Percentiles rank a stretch among this genome's conserved stretches.
These are phyloP conservation scores for Rhamnusium bicolor DNA, from an alignment of 2,888 invertebrate genomes.

Conservation along the genomic window DNA sequence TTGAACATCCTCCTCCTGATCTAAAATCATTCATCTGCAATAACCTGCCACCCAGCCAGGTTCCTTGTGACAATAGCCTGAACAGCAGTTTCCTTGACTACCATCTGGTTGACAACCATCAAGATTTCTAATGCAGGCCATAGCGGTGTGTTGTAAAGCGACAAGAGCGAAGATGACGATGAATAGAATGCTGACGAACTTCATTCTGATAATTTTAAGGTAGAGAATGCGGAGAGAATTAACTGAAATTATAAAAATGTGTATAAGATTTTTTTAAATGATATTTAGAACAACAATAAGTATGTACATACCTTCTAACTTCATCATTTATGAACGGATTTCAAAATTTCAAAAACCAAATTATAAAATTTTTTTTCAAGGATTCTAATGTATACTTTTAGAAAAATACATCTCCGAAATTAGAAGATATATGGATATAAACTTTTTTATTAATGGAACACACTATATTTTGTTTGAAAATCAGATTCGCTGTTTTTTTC, in stretches of 20 bases:
- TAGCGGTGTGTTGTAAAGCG: background rate
- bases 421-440: too few species aligned
- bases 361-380: too few species aligned
- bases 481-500: too few species aligned
- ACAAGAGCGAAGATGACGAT: slow-evolving; percentile 9
- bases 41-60: slow-evolving; percentile 13
- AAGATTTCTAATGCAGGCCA: background rate
- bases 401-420: too few species aligned
- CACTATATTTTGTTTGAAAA: too few species aligned
- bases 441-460: too few species aligned
- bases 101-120: slow-evolving; percentile 12
- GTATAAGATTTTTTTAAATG: background rate
- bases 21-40: background rate
- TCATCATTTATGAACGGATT: too few species aligned
- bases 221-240: background rate
- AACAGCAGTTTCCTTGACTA: slow-evolving; percentile 8
- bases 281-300: too few species aligned
- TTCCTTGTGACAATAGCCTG: slow-evolving; percentile 12
- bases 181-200: slow-evolving; percentile 8
- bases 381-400: too few species aligned
- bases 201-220: background rate
- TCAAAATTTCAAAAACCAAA: too few species aligned
- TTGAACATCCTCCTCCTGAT: background rate
- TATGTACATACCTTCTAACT: too few species aligned
- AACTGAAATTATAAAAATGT: background rate